Base-by-base conservation (phyloP, 1,140 invertebrate species). In the Delia radicum region DNA sequence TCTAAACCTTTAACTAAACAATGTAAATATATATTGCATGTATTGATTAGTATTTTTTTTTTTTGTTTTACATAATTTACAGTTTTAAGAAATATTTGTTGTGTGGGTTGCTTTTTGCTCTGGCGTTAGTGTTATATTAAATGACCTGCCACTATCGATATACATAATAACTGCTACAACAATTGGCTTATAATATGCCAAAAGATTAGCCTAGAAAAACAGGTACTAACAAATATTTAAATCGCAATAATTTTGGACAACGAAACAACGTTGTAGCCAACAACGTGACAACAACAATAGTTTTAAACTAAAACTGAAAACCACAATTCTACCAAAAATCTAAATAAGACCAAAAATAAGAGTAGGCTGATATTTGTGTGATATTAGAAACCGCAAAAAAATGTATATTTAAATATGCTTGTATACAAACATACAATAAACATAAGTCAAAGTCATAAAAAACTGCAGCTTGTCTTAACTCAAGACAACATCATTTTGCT, bases 91-190 rank as follows among this genome's bases (percentile, higher is more conserved):
- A 37, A 37, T 13, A 7, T 37, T 37, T 37, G 8, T 13, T 55
- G 48, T 21, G 48, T 55, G 48, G 48, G 48, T 24, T 55, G 48
- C 48, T 21, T 7, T 55, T 55, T 55, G 18, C 24, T 55, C 5
- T 7, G 10, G n/a, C n/a, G n/a, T n/a, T n/a, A 55, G 48, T 55
- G 48, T 55, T 55, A 8, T 55, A 55, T 55, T 55, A 21, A 55
- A 55, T 55, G 48, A 55, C 48, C 48, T 55, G 48, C 48, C 48
- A 55, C 48, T 55, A 55, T 55, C 21, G n/a, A n/a, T 55, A 55
- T 6, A 55, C n/a, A 24, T 18, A 55, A 55, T 8, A 55, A 55
- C 48, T 5, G 24, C 21, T 8, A 55, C 24, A 55, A 55, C 24
- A 55, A 55, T 55, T 55, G 48, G 48, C 37, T 42, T 42, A 42